phyloP scores from a whole-genome alignment of 2,797 vertebrate genomes.

The Oryzias dopingdopingensis region DNA sequence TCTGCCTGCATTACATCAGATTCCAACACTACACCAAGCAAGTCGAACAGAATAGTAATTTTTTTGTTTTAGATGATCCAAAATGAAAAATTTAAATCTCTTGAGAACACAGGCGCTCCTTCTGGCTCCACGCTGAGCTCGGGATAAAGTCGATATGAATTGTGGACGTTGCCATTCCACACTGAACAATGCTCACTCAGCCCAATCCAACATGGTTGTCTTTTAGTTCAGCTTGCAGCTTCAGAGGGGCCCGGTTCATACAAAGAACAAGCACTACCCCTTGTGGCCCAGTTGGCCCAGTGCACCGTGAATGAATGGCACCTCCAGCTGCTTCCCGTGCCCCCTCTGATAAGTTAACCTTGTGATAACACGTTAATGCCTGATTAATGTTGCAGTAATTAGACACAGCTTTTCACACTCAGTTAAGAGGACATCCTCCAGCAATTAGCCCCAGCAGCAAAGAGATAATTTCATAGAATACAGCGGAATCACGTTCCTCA shows the following conservation, averaged over 20 bases:
- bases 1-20: constrained; percentile 68
- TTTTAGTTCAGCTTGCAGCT: constrained; percentile 44
- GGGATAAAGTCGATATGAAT: constrained; percentile 62
- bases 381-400: constrained; percentile 83
- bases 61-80: no score
- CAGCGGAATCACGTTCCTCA: constrained; percentile 64
- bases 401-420: constrained; percentile 82
- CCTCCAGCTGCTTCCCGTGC: constrained; percentile 74
- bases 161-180: constrained; percentile 41
- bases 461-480: constrained; percentile 77
- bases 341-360: constrained; percentile 81
- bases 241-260: constrained; percentile 29
- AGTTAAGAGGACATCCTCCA: constrained; percentile 81
- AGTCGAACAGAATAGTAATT: no score
- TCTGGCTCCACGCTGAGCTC: constrained; percentile 33
- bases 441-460: constrained; percentile 76
- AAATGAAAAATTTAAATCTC: constrained; percentile 40
- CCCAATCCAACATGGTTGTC: constrained; percentile 64
- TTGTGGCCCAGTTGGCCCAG: constrained; percentile 63
- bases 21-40: constrained; percentile 59
- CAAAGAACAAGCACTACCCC: constrained; percentile 79
- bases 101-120: constrained; percentile 32
- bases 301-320: constrained; percentile 66
- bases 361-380: constrained; percentile 82
- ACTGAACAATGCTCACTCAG: constrained; percentile 32